Percentiles rank a stretch among this genome's conserved stretches.
Evolutionary conservation across 2,888 invertebrate genomes (phyloP).

Genomic region (Lithophane socia): DNA sequence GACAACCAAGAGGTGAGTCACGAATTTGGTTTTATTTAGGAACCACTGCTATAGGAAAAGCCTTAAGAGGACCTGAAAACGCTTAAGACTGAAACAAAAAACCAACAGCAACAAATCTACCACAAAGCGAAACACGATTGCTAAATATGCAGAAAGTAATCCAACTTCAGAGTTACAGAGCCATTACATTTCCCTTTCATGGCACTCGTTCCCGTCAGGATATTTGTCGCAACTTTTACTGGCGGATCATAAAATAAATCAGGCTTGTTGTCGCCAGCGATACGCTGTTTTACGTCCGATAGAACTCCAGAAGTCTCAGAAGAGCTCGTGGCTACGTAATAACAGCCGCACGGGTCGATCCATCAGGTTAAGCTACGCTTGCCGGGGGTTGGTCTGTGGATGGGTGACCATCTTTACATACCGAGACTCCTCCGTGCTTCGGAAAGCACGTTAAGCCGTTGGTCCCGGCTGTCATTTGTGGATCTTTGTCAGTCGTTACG

Average conservation of each 20-base stretch:
- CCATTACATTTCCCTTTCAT: constrained; percentile 56
- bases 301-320: constrained; percentile 23
- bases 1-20: too few species aligned
- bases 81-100: neutral
- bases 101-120: constrained; percentile 15
- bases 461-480: too few species aligned
- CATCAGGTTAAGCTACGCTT: too few species aligned
- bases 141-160: constrained; percentile 51
- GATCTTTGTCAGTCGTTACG: too few species aligned
- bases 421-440: too few species aligned
- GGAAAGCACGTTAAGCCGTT: too few species aligned
- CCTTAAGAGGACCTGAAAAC: neutral
- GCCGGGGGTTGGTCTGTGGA: too few species aligned
- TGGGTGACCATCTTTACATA: too few species aligned
- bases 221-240: constrained; percentile 56
- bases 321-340: too few species aligned
- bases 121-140: constrained; percentile 9
- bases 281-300: constrained; percentile 46
- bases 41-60: neutral
- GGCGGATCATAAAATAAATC: constrained; percentile 59
- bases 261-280: constrained; percentile 58
- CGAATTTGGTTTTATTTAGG: too few species aligned
- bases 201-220: constrained; percentile 17
- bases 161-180: constrained; percentile 29
- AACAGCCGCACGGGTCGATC: too few species aligned